A percentile compares a stretch with the other conserved stretches of the same genome.
These are phyloP conservation scores for Rhinoderma darwinii DNA, from an alignment of 2,113 vertebrate species.

Conservation along the genomic window DNA sequence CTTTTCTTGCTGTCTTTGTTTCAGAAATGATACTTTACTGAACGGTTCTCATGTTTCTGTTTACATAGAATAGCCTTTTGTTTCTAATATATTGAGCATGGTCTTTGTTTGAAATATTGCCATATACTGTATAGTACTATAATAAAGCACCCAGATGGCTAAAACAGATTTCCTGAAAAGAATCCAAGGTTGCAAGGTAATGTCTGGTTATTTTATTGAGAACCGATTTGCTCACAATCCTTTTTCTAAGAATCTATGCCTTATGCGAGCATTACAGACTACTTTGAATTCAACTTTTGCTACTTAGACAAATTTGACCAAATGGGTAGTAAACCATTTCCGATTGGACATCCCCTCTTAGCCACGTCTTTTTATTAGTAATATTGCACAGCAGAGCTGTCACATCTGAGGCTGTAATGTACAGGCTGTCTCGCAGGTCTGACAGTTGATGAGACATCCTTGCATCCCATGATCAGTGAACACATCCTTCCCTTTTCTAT, in stretches of 20 bases:
- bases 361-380: too few relatives aligned
- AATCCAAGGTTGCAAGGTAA: not conserved
- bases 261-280: too few relatives aligned
- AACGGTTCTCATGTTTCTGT: constrained; percentile 1
- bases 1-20: not conserved
- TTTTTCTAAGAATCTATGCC: not conserved
- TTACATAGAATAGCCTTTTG: not conserved
- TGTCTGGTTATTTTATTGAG: not conserved
- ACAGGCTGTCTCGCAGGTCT: not conserved
- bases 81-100: not conserved
- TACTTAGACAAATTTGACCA: too few relatives aligned
- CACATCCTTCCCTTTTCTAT: too few relatives aligned
- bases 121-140: not conserved
- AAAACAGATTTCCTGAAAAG: not conserved
- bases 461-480: too few relatives aligned
- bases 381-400: not conserved
- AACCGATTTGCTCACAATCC: not conserved
- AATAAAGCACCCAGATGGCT: not conserved
- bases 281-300: not conserved
- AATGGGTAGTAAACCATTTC: too few relatives aligned
- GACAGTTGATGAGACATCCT: too few relatives aligned
- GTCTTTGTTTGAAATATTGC: not conserved
- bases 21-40: not conserved
- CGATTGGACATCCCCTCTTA: too few relatives aligned
- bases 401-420: not conserved